Evolutionary conservation across 2,888 invertebrate genomes (phyloP), one percentile per base, ranked within the genome.

Genomic region (Drepana falcataria): DNA sequence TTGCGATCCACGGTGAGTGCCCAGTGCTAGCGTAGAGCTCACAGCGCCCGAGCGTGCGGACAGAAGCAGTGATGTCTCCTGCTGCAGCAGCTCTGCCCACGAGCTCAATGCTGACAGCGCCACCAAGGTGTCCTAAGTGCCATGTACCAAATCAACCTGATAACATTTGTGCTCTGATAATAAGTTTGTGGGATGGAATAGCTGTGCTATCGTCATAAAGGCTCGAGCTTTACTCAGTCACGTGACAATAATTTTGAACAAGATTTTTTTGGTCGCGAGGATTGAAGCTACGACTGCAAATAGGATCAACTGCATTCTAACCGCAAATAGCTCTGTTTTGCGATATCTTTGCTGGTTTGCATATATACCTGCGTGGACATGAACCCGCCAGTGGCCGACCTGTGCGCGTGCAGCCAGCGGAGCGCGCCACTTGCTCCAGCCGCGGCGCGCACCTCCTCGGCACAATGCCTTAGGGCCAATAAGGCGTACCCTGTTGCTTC

Each of bases 331-430:
- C n/a, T n/a, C n/a, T n/a, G n/a, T n/a, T n/a, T n/a, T n/a, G n/a
- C n/a, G n/a, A n/a, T n/a, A n/a, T n/a, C n/a, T n/a, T n/a, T 21
- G 21, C 1, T 21, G 21, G 1, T 21, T 21, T 21, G 21, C 21
- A 21, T 21, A 21, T 1, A 4, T 64, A 93, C 94, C 91, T 95
- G 96, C 0, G 96, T 96, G 1, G 96, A 94, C 0, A 93, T 81
- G 68, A 96, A 96, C 1, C 95, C 96, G 2, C 96, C 96, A 2
- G 92, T 83, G 2, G 93, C 84, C 57, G 93, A 93, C 48, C 94
- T 87, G 70, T 95, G 94, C 2, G 93, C 90, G 4, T 94, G 92
- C 51, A 97, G 86, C 96, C 96, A 96, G 55, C 94, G 92, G 0
- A 95, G 90, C 2, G 95, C 93, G 6, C 93, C 92, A 92, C 69